These are phyloP conservation scores for Drosophila prosaltans DNA, from an alignment of 1,140 invertebrate species.

Conservation along the genomic window DNA sequence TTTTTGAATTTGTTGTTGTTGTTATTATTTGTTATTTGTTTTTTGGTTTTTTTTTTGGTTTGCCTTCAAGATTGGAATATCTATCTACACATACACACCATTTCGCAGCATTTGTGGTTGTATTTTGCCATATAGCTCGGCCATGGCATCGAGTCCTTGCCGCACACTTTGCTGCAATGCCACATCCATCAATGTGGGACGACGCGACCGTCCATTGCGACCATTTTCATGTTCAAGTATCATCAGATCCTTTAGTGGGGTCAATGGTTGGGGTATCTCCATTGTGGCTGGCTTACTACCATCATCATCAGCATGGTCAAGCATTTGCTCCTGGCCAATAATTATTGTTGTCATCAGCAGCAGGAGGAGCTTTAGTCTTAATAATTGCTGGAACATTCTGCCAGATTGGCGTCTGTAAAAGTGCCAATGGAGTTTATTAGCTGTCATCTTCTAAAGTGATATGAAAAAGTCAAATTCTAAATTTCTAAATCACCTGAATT, in stretches of 20 bases:
- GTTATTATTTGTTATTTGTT: constrained; percentile 4
- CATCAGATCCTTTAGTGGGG: constrained; percentile 11
- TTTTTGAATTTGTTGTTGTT: constrained; percentile 27
- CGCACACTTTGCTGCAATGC: constrained; percentile 75
- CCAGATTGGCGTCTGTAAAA: constrained; percentile 35
- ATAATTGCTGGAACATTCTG: constrained; percentile 48
- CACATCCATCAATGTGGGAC: constrained; percentile 74
- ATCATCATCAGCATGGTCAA: constrained; percentile 16
- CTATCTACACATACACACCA: constrained; percentile 57
- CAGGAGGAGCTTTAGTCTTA: constrained; percentile 24
- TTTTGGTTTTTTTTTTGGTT: constrained; percentile 15
- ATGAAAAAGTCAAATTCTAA: background rate
- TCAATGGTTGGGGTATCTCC: constrained; percentile 58
- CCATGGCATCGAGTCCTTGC: constrained; percentile 79
- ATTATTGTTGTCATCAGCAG: constrained; percentile 5
- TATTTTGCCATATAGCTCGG: constrained; percentile 70
- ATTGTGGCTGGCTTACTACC: constrained; percentile 50
- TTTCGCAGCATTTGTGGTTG: constrained; percentile 79
- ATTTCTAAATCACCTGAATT: background rate
- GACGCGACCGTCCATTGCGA: constrained; percentile 58
- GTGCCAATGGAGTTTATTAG: constrained; percentile 24
- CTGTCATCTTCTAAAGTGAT: constrained; percentile 18
- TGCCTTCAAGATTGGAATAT: constrained; percentile 24
- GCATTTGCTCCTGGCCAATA: background rate
- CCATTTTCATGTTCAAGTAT: constrained; percentile 5